Evolutionary conservation across 2,888 invertebrate species (phyloP), one percentile per base, ranked within the genome.

Genomic region (Agrochola litura): DNA sequence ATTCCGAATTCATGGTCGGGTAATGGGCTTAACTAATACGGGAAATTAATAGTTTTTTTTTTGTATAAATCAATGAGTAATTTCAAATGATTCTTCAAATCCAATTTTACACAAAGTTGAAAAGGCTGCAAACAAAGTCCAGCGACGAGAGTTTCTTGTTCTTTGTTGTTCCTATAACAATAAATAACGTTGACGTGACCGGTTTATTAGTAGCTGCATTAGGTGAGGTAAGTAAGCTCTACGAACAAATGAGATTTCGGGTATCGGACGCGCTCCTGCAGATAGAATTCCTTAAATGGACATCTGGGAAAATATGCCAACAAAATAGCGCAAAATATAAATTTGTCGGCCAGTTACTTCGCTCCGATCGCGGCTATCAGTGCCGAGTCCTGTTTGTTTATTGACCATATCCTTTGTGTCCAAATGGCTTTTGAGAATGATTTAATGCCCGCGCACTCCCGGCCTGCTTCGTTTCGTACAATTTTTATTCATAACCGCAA

Each of bases 121-220:
- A 92, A 90, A 92, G 86, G 86, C 90, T 72, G 90, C 93, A 92
- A 94, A 94, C 92, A 92, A 91, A 90, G 92, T 91, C 91, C 89
- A 90, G 88, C 87, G 89, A 87, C 89, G 89, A 91, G 89, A 91
- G 91, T 93, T 93, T 94, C 92, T 94, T 93, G 91, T 93, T 93
- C 92, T 92, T 92, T 93, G 92, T 92, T 93, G 91, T 93, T 93
- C 92, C 94, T 91, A 94, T 94, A 95, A 95, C 94, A 95, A 96
- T 95, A 96, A 96, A 96, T 95, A 95, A 95, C 90, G 91, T 89
- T 93, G 94, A 95, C 96, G 95, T 95, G 96, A 96, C 95, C 94
- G 83, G 96, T 92, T 94, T 96, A 95, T 95, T 96, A 95, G 94
- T 95, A 82, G 94, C 92, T 93, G 93, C 92, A 95, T 96, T 95